Evolutionary conservation across 2,888 invertebrate genomes (phyloP), one percentile per base, ranked within the genome.

Genomic region (Agonopterix subpropinquella): DNA sequence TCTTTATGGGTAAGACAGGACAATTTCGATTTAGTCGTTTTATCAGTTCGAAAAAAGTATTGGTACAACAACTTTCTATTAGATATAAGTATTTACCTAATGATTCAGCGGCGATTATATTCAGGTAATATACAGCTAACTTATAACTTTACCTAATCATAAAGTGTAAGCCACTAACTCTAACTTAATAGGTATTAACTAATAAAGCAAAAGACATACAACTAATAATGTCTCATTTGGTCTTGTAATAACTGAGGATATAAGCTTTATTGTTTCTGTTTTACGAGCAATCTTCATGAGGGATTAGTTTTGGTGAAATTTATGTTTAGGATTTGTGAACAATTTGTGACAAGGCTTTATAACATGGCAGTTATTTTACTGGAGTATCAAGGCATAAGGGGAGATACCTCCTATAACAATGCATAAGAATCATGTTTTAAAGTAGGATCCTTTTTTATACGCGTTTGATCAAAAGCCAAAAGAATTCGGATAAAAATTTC

Each of bases 261-360:
- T 61, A 51, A 53, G 57, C 50, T 61, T 64, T 60, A 61, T 57
- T 57, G 55, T 59, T 51, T 48, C 47, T 48, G 47, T 49, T 61
- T 62, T 56, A 61, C 53, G 59, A 54, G 50, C 53, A 49, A 56
- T 58, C 53, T 53, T 52, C 47, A 50, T 53, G 49, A 49, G 48
- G 54, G 56, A 57, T 62, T 58, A 57, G 54, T 49, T 53, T 51
- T 36, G 15, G 48, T 51, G 50, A 52, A 52, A 57, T 53, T 50
- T 56, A 47, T 49, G 50, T 45, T 44, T 43, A 41, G 52, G 54
- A 53, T 51, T 53, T 50, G 48, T 42, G 44, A 18, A 47, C 47
- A 50, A 53, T 52, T 51, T 51, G 47, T 39, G 37, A 36, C 43
- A 45, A 18, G 44, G 47, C 43, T 45, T 47, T 41, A 11, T 45